Base-by-base conservation (phyloP, 2,797 vertebrate species). In the Zenarchopterus dispar region DNA sequence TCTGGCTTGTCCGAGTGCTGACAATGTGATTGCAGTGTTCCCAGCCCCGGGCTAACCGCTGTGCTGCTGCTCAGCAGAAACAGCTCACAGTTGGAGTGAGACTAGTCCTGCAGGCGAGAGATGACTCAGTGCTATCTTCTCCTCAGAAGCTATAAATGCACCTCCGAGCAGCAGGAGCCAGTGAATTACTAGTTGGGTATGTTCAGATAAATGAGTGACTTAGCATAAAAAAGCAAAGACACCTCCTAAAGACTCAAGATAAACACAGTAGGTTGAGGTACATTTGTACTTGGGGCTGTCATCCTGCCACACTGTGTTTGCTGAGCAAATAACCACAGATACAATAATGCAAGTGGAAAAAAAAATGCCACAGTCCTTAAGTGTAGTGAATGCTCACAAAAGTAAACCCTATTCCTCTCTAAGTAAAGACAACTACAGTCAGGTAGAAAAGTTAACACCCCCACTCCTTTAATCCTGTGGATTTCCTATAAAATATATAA, bases 11-110 rank as follows among this genome's bases (percentile, higher is more conserved):
- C 59, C 36, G 72, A 63, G 64, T 55, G 58, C 76, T 84, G 82
- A 77, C 81, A 60, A 31, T 56, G 78, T 78, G 77, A 77, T 42
- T 69, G 81, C 26, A 56, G 66, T 18, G 64, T 64, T 73, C 67
- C 56, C 73, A 57, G 76, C 81, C 75, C 33, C 2, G 0, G 70
- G 77, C 75, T 2, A 33, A 56, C 48, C 55, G 55, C 64, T 60
- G 43, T 82, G 82, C 84, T 65, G 63, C 50, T 43, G 81, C 78
- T 88, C 87, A 86, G 78, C 77, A 75, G 59, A 78, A 84, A 78
- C 42, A 2, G 43, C 59, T 63, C 50, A 1, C 56, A 62, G 75
- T 75, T 41, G 17, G 71, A 72, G 58, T 54, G 58, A 56, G 72
- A 68, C 41, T 17, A 8, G 55, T 54, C 55, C 80, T 49, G 31